phyloP scores from a whole-genome alignment of 2,113 vertebrate genomes.

The Boleophthalmus pectinirostris region DNA sequence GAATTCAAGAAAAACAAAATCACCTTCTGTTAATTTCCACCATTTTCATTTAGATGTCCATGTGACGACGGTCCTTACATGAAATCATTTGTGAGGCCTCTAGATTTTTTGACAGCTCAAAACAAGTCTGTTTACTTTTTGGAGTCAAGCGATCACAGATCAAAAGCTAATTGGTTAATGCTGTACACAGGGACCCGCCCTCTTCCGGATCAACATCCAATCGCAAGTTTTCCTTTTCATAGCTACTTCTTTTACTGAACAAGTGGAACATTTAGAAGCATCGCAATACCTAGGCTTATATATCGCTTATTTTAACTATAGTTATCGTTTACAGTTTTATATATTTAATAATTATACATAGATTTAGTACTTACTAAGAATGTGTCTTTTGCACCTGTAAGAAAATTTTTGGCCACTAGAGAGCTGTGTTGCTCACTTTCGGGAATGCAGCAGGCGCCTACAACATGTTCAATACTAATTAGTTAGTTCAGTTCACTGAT shows the following conservation, averaged over 20 bases:
- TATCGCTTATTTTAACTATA: neutral
- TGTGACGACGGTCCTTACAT: neutral
- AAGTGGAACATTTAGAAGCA: neutral
- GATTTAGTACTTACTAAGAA: too few relatives aligned
- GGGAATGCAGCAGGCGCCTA: too few relatives aligned
- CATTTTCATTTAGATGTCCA: too few relatives aligned
- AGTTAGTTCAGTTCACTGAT: neutral
- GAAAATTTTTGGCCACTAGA: neutral
- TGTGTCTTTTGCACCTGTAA: neutral
- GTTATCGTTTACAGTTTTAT: too few relatives aligned
- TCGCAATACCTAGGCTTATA: neutral
- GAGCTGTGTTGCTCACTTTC: neutral
- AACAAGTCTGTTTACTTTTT: constrained; percentile 64
- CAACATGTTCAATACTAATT: too few relatives aligned
- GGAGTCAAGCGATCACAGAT: constrained; percentile 17
- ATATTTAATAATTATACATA: too few relatives aligned
- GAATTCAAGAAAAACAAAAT: neutral
- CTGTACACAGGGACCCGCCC: constrained; percentile 18
- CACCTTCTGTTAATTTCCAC: too few relatives aligned
- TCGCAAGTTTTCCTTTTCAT: neutral
- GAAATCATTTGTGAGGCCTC: neutral
- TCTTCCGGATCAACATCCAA: constrained; percentile 15
- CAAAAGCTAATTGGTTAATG: constrained; percentile 20
- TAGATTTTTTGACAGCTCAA: constrained; percentile 46
- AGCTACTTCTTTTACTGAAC: neutral